Evolutionary conservation across 2,113 vertebrate species (phyloP).

Genomic region (Coreoperca whiteheadi): DNA sequence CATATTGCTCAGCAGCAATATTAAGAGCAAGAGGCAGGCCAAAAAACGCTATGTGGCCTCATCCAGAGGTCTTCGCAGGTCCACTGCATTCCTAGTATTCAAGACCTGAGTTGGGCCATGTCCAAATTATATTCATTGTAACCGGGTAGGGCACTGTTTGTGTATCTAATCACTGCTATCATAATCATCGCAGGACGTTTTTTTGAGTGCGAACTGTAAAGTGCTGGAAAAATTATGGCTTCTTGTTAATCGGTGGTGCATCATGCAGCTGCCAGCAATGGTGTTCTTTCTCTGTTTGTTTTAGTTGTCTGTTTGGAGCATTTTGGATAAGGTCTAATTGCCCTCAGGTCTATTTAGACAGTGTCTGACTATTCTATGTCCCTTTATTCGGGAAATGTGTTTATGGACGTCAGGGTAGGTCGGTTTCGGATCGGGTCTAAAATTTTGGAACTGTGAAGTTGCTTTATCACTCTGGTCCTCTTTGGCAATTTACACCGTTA

Average conservation of each 20-base stretch:
- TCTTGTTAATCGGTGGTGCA: neutral
- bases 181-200: neutral
- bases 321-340: slow-evolving; percentile 1
- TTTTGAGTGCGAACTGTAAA: neutral
- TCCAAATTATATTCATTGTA: slow-evolving; percentile 6
- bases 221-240: neutral
- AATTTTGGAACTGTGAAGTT: neutral
- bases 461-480: slow-evolving; percentile 7
- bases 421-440: neutral
- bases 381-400: neutral
- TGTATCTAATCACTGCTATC: neutral
- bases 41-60: neutral
- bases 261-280: slow-evolving; percentile 8
- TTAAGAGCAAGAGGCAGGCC: neutral
- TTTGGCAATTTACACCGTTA: neutral
- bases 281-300: neutral
- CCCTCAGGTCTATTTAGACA: too few relatives aligned
- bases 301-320: slow-evolving; percentile 2
- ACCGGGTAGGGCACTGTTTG: neutral
- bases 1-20: slow-evolving; percentile 5
- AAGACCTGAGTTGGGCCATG: neutral
- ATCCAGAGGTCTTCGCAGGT: neutral
- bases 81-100: neutral
- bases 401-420: slow-evolving; percentile 6
- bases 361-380: neutral